These are phyloP conservation scores for Halictus rubicundus DNA, from an alignment of 1,140 invertebrate species.

Conservation along the genomic window DNA sequence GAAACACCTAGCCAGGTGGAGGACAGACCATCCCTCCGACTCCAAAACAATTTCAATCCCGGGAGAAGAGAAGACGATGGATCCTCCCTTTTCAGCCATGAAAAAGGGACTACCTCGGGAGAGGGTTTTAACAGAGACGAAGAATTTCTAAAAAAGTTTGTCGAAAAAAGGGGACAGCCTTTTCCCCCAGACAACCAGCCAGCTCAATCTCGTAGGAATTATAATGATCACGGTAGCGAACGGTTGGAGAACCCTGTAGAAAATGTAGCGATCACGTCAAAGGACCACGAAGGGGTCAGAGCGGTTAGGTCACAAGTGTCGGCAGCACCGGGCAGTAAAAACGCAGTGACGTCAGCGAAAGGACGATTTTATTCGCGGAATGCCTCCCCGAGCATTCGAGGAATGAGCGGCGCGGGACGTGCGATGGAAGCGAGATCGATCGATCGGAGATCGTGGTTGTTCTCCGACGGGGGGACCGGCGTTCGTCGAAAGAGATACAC, in stretches of 20 bases:
- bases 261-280: not conserved
- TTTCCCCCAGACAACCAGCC: conserved; percentile 37
- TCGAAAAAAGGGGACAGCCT: conserved; percentile 21
- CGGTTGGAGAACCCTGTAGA: too few species aligned
- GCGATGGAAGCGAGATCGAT: not conserved
- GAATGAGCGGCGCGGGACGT: not conserved
- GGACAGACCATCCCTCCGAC: too few species aligned
- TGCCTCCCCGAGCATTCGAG: not conserved
- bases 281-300: not conserved
- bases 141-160: conserved; percentile 20
- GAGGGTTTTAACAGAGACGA: too few species aligned
- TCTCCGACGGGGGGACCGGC: not conserved
- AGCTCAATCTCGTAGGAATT: conserved; percentile 35
- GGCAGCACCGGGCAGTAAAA: not conserved
- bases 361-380: not conserved
- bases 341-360: not conserved
- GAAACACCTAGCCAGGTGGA: too few species aligned
- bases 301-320: not conserved
- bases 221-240: too few species aligned
- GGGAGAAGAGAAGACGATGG: too few species aligned
- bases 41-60: too few species aligned
- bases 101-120: too few species aligned
- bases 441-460: not conserved
- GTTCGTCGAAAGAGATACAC: conserved; percentile 50
- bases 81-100: too few species aligned